A percentile compares a stretch with the other conserved stretches of the same genome.
Evolutionary conservation across 64 coral and sea anemone genomes (phyloP).

Genomic region (Platygyra sinensis): DNA sequence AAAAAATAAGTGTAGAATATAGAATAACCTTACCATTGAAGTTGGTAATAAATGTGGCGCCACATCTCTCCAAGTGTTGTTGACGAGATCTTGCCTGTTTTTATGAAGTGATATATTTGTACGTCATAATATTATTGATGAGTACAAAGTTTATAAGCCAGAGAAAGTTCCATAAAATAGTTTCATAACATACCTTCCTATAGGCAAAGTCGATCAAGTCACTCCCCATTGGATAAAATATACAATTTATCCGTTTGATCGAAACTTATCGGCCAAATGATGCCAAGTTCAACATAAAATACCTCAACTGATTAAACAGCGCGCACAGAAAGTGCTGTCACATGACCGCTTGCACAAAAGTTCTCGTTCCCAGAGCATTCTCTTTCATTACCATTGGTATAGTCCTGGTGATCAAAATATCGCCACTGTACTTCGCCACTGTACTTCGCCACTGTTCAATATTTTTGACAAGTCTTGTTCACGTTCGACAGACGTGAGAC

Average conservation of each 20-base stretch:
- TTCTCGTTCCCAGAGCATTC: constrained; percentile 10
- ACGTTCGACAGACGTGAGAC: neutral
- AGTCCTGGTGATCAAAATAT: constrained; percentile 24
- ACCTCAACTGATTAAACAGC: constrained; percentile 29
- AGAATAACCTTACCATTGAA: constrained; percentile 18
- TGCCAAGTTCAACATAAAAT: neutral
- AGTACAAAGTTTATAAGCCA: constrained; percentile 20
- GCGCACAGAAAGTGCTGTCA: neutral
- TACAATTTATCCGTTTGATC: constrained; percentile 7
- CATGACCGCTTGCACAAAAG: constrained; percentile 10
- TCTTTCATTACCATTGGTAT: neutral
- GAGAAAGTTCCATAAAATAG: neutral
- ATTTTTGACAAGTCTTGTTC: neutral
- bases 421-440: too few species aligned
- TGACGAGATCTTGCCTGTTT: neutral
- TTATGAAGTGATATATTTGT: neutral
- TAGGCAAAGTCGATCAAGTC: neutral
- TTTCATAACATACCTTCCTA: constrained; percentile 25
- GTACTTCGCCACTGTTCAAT: too few species aligned
- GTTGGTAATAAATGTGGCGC: neutral
- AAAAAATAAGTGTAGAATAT: constrained; percentile 1
- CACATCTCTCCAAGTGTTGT: neutral
- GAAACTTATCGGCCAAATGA: neutral
- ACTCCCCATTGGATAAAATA: neutral
- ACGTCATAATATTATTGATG: constrained; percentile 15